These are phyloP conservation scores for Chouioia cunea DNA, from an alignment of 2,888 invertebrate species.

Conservation along the genomic window DNA sequence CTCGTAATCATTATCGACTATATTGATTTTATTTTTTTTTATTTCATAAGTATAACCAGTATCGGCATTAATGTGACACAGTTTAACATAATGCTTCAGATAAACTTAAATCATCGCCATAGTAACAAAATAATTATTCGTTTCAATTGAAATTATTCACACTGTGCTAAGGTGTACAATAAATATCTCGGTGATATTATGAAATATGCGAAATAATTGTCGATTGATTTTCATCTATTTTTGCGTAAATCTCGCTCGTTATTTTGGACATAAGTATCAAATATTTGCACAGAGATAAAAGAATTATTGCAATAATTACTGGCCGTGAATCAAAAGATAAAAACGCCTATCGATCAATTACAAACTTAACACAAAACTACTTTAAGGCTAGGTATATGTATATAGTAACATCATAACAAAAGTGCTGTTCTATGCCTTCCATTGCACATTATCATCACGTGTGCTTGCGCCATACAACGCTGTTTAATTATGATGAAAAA, in stretches of 20 bases:
- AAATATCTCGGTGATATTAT: conserved; percentile 12
- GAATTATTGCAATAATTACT: conserved; percentile 6
- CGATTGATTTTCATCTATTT: conserved; percentile 9
- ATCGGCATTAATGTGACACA: conserved; percentile 17
- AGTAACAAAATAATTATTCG: conserved; percentile 25
- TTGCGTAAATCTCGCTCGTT: not conserved
- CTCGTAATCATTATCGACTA: conserved; percentile 23
- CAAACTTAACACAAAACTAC: conserved; percentile 29
- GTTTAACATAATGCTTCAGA: not conserved
- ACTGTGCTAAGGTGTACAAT: conserved; percentile 19
- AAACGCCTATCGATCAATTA: conserved; percentile 12
- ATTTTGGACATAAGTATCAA: not conserved
- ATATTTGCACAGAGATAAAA: not conserved
- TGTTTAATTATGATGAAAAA: not conserved
- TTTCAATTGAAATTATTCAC: conserved; percentile 8
- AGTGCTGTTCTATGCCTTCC: conserved; percentile 1
- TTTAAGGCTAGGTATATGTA: conserved; percentile 22
- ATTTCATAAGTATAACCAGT: conserved; percentile 21
- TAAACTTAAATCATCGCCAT: conserved; percentile 9
- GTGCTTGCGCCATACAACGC: not conserved
- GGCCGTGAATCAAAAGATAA: too few species aligned
- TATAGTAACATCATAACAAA: conserved; percentile 26
- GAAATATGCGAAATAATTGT: conserved; percentile 10
- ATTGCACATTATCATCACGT: not conserved
- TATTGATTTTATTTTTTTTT: conserved; percentile 1